A percentile compares a stretch with the other conserved stretches of the same genome.
These are phyloP conservation scores for Pyrrhia umbra DNA, from an alignment of 2,888 invertebrate genomes.

Conservation along the genomic window DNA sequence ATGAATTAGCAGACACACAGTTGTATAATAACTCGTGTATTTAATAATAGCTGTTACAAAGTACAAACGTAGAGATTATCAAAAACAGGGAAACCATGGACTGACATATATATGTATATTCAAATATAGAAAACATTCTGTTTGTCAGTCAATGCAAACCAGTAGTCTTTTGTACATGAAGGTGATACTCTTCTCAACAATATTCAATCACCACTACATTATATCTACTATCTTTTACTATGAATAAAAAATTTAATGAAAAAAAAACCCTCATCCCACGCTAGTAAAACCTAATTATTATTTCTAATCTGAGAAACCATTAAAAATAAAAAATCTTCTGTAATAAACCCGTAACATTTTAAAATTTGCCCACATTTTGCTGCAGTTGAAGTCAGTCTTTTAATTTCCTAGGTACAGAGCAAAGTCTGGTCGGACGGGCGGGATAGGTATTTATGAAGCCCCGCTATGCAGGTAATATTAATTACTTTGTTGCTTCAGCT, in stretches of 20 bases:
- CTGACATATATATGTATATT: too few relatives aligned
- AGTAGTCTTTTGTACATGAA: too few relatives aligned
- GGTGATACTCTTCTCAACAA: too few relatives aligned
- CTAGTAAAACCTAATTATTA: neutral
- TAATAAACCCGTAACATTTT: slow-evolving; percentile 4
- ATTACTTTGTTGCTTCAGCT: slow-evolving; percentile 33
- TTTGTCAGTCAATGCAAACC: too few relatives aligned
- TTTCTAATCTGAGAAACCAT: neutral
- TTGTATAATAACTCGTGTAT: too few relatives aligned
- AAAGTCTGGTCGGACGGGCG: slow-evolving; percentile 8
- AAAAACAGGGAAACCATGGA: too few relatives aligned
- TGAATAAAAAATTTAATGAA: neutral
- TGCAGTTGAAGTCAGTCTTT: slow-evolving; percentile 27
- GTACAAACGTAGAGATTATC: too few relatives aligned
- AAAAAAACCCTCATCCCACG: neutral
- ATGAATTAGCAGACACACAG: too few relatives aligned
- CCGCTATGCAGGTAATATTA: slow-evolving; percentile 30
- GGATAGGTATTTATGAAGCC: slow-evolving; percentile 34
- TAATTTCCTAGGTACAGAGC: slow-evolving; percentile 22
- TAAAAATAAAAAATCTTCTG: neutral
- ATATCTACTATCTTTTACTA: too few relatives aligned
- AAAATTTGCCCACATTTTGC: slow-evolving; percentile 5
- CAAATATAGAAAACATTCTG: too few relatives aligned
- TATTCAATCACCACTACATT: too few relatives aligned
- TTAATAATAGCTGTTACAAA: too few relatives aligned